phyloP scores from a whole-genome alignment of 1,140 invertebrate species.

The Cyclargus thomasi region DNA sequence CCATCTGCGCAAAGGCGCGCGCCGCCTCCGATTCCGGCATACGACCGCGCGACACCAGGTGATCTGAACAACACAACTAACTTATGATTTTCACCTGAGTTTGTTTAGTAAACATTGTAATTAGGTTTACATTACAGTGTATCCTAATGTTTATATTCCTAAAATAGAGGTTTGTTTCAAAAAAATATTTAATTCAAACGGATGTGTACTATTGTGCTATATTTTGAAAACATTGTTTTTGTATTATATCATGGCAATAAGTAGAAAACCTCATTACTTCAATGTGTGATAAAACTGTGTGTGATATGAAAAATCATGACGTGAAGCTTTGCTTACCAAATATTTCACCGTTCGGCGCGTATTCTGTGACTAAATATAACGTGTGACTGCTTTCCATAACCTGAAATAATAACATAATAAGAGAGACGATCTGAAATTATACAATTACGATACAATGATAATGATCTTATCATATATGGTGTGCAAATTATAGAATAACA shows the following conservation, averaged over 20 bases:
- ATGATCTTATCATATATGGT: too few species aligned
- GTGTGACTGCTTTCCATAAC: constrained; percentile 95
- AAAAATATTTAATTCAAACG: not conserved
- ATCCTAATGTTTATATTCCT: too few species aligned
- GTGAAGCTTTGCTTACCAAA: constrained; percentile 47
- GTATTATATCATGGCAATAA: too few species aligned
- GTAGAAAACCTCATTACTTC: too few species aligned
- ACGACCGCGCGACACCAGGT: constrained; percentile 92
- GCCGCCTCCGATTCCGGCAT: constrained; percentile 95
- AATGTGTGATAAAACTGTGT: too few species aligned
- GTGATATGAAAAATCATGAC: not conserved
- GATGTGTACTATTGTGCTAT: too few species aligned
- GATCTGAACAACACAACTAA: constrained; percentile 78
- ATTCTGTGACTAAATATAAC: constrained; percentile 97
- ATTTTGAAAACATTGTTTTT: too few species aligned
- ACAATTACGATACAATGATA: too few species aligned
- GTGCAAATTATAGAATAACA: too few species aligned
- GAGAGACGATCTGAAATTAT: too few species aligned
- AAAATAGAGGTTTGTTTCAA: not conserved
- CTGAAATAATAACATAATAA: constrained; percentile 46
- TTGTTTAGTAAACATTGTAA: too few species aligned
- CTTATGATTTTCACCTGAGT: constrained; percentile 10
- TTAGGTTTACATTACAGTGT: too few species aligned
- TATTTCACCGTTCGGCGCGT: constrained; percentile 92
- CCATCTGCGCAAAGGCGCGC: constrained; percentile 94